Base-by-base conservation (phyloP, 2,113 vertebrate species). In the Chelonoidis abingdonii region DNA sequence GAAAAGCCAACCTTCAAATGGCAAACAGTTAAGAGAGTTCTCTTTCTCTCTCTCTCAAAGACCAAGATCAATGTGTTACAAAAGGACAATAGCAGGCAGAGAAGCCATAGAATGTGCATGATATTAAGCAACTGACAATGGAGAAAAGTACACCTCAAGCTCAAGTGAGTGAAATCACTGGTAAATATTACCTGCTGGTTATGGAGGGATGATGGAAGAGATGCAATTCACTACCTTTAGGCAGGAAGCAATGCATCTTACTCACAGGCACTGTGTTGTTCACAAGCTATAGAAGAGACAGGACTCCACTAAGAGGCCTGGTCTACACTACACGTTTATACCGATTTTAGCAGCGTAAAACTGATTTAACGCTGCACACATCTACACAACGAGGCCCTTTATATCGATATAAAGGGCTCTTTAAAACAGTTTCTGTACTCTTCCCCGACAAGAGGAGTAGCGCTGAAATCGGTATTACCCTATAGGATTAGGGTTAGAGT, bases 71-170 rank as follows among this genome's bases (percentile, higher is more conserved):
- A n/a, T 75, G 4, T 27, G 29, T 81, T 75, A 92, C 35, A 41
- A 2, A 1, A 35, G 3, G 65, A 59, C 35, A 0, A 0, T 0
- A 8, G 29, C 13, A 90, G 50, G 47, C 38, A 90, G 31, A 47
- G 38, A 69, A 90, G 0, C 3, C 69, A 8, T 27, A 83, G 25
- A 87, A 57, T 65, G 87, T 89, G 10, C 1, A 0, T 2, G 2
- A 81, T 89, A 92, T 84, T 80, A 87, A 89, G 59, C 89, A 75
- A 57, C 75, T 69, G 47, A 47, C 10, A 80, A 86, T 24, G 10
- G 7, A 93, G 12, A 52, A 90, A 90, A 1, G 0, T 35, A 57
- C 14, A 72, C 76, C 4, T 1, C 53, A 89, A 87, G 72, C 78
- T 29, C 75, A 87, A 88, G 12, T 41, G 22, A 87, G 14, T 19